phyloP scores from a whole-genome alignment of 1,140 invertebrate species.

The Bursaphelenchus mucronatus region DNA sequence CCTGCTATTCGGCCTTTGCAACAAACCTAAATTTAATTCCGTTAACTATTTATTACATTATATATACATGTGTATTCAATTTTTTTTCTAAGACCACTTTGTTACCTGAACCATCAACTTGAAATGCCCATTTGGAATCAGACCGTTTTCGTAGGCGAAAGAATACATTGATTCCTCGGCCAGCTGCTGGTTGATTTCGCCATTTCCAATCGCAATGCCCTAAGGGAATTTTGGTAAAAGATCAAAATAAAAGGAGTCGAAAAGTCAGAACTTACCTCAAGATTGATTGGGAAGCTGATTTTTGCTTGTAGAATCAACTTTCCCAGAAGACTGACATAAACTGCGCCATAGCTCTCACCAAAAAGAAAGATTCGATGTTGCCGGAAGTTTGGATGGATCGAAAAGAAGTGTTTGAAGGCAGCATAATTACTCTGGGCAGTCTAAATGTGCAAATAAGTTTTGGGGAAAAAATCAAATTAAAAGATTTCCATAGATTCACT shows the following conservation, averaged over 20 bases:
- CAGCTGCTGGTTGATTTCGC: slow-evolving; percentile 8
- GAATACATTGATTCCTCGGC: not conserved
- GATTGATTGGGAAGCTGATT: not conserved
- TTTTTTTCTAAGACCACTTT: too few species aligned
- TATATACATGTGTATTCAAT: too few species aligned
- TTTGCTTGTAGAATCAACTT: not conserved
- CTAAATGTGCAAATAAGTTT: slow-evolving; percentile 5
- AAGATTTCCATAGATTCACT: too few species aligned
- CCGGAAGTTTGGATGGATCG: slow-evolving; percentile 2
- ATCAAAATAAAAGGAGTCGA: not conserved
- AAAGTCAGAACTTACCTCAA: slow-evolving; percentile 7
- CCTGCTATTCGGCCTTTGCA: too few species aligned
- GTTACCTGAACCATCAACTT: too few species aligned
- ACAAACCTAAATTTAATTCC: too few species aligned
- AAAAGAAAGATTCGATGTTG: not conserved
- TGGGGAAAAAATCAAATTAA: not conserved
- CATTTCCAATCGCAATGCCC: slow-evolving; percentile 15
- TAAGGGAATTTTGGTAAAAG: not conserved
- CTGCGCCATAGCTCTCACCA: slow-evolving; percentile 3
- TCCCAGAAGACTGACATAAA: slow-evolving; percentile 1
- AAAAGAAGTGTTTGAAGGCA: slow-evolving; percentile 10
- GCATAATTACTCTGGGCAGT: not conserved
- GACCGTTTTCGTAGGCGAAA: not conserved
- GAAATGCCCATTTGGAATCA: too few species aligned
- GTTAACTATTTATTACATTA: too few species aligned